Evolutionary conservation across 1,140 invertebrate genomes (phyloP).

Genomic region (Anthonomus grandis): DNA sequence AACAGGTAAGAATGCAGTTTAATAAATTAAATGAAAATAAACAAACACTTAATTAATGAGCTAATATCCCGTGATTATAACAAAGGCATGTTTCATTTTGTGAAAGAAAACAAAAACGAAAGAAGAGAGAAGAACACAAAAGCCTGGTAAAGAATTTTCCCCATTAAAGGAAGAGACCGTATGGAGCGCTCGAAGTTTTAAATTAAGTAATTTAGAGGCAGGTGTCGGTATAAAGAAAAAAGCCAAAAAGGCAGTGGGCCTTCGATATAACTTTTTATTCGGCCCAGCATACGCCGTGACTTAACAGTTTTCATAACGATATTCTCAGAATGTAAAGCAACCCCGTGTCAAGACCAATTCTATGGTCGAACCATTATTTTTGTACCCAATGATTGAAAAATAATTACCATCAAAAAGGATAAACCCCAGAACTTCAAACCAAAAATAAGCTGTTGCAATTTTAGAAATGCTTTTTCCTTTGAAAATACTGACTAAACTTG

Average conservation of each 20-base stretch:
- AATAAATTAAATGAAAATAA: slow-evolving; percentile 3
- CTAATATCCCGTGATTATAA: too few relatives aligned
- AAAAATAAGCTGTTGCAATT: too few relatives aligned
- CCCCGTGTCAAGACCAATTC: slow-evolving; percentile 17
- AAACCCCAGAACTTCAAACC: too few relatives aligned
- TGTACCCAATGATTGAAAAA: too few relatives aligned
- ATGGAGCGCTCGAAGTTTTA: slow-evolving; percentile 22
- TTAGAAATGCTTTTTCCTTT: too few relatives aligned
- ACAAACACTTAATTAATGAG: too few relatives aligned
- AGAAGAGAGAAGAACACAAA: too few relatives aligned
- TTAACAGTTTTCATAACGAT: slow-evolving; percentile 23
- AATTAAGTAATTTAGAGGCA: slow-evolving; percentile 29
- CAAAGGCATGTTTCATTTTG: too few relatives aligned
- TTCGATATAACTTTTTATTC: slow-evolving; percentile 29
- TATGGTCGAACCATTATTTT: background rate
- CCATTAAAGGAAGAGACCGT: slow-evolving; percentile 22
- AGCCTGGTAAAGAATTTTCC: slow-evolving; percentile 10
- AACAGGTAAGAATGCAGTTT: slow-evolving; percentile 62
- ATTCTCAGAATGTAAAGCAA: slow-evolving; percentile 24
- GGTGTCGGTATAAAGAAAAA: slow-evolving; percentile 25
- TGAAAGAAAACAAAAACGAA: too few relatives aligned
- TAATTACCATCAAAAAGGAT: too few relatives aligned
- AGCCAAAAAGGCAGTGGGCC: slow-evolving; percentile 27
- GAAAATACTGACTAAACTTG: too few relatives aligned
- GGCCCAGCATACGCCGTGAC: slow-evolving; percentile 25